Evolutionary conservation across 2,113 vertebrate genomes (phyloP).

Genomic region (Actinemys pallida): DNA sequence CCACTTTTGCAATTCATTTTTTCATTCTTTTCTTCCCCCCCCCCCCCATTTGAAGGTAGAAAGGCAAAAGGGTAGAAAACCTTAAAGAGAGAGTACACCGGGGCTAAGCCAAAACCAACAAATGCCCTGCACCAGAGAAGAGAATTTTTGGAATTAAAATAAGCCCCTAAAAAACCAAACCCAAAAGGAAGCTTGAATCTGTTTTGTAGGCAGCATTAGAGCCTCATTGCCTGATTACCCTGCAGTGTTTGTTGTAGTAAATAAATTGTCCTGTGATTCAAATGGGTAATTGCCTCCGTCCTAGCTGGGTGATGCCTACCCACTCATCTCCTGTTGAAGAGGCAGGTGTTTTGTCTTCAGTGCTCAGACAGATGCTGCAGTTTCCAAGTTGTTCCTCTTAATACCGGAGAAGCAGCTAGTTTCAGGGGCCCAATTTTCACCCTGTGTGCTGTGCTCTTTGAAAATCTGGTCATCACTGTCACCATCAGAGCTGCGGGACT

Average conservation of each 20-base stretch:
- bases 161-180: neutral
- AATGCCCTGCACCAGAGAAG: neutral
- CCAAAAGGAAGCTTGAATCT: neutral
- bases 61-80: neutral
- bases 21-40: neutral
- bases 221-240: neutral
- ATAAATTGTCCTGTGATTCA: neutral
- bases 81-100: neutral
- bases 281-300: neutral
- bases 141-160: neutral
- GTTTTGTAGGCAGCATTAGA: neutral
- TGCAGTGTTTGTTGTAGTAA: neutral
- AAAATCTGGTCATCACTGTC: neutral
- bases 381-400: neutral
- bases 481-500: accelerated
- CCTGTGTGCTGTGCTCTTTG: neutral
- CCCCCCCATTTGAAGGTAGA: neutral
- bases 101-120: neutral
- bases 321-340: accelerated
- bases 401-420: neutral
- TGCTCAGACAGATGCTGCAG: accelerated
- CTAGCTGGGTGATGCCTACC: neutral
- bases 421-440: neutral
- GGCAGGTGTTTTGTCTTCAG: accelerated
- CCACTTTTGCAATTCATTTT: neutral